Conservation (phyloP, 2,888 invertebrate species). For the Polydrusus cervinus region DNA sequence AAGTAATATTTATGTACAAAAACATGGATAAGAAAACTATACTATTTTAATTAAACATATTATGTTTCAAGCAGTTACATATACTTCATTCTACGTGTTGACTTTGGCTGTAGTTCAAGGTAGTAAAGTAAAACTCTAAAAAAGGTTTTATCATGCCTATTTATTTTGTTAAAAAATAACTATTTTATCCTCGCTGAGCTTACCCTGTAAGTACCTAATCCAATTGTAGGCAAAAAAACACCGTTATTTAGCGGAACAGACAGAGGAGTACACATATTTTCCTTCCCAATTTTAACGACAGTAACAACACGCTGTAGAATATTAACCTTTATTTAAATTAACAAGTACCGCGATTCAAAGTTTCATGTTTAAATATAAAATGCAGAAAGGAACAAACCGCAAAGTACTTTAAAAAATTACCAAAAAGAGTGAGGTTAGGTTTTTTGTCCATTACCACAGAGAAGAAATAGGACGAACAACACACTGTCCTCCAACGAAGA, state of each 20-base stretch:
- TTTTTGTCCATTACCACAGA: neutral
- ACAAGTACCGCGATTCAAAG: no score
- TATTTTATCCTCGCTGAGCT: conserved; percentile 54
- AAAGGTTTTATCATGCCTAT: no score
- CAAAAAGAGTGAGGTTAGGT: neutral
- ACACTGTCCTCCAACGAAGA: no score
- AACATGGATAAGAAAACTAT: no score
- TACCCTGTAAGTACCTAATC: conserved; percentile 79
- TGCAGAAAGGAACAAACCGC: neutral
- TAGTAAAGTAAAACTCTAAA: no score
- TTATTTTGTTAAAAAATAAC: neutral
- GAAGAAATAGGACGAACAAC: no score
- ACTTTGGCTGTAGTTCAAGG: neutral
- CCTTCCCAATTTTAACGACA: neutral
- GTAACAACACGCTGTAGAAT: no score
- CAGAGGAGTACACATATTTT: conserved; percentile 41
- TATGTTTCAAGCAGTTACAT: no score
- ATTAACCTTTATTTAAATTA: neutral
- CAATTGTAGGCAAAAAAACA: conserved; percentile 75
- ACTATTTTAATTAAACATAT: no score
- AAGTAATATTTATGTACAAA: no score
- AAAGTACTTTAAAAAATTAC: no score
- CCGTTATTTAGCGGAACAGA: conserved; percentile 75
- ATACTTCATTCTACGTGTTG: no score
- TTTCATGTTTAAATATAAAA: neutral